Base-by-base conservation (phyloP, 2,888 invertebrate species). In the Coronaproctus castanopsis region DNA sequence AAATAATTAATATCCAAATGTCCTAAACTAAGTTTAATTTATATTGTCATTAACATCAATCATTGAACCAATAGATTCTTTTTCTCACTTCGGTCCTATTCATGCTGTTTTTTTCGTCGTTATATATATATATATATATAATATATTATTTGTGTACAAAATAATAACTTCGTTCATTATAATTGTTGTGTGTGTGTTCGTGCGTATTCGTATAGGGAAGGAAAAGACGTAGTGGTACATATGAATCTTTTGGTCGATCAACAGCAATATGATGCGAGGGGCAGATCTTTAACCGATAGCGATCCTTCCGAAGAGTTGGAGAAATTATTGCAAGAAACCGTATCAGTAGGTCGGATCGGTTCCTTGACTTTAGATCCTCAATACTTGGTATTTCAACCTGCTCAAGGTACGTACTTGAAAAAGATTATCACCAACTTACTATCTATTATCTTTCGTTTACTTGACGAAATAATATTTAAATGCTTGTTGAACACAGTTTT, bases 341-440 rank as follows among this genome's bases (percentile, higher is more conserved):
- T 92, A 1, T 75, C 79, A 1, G 77, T 75, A 0, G 90, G 89
- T 3, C 77, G 76, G 67, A 82, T 89, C 5, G 91, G 90, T 1
- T 82, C 83, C 24, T 71, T 91, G 1, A 81, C 80, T 22, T 82
- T 91, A 1, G 89, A 92, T 71, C 87, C 89, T 0, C 80, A 82
- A 62, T 89, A 83, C 70, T 72, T 89, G 61, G 78, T 83, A 57
- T 81, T 88, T 66, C 79, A 81, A 67, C 79, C 85, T 1, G 77
- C 71, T 20, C 67, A 80, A 69, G 75, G 88, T 87, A 71, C 79
- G 82, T 77, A 63, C 24, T 52, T 21, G 10, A 54, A 22, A 3
- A 22, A 36, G 5, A 36, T 8, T 36, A n/a, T n/a, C n/a, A n/a
- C 54, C 48, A 24, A 52, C 2, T 3, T n/a, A 21, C 19, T 55